Percentiles rank a stretch among this genome's conserved stretches.
Conservation (phyloP, 2,113 vertebrate species). For the Aptenodytes forsteri region DNA sequence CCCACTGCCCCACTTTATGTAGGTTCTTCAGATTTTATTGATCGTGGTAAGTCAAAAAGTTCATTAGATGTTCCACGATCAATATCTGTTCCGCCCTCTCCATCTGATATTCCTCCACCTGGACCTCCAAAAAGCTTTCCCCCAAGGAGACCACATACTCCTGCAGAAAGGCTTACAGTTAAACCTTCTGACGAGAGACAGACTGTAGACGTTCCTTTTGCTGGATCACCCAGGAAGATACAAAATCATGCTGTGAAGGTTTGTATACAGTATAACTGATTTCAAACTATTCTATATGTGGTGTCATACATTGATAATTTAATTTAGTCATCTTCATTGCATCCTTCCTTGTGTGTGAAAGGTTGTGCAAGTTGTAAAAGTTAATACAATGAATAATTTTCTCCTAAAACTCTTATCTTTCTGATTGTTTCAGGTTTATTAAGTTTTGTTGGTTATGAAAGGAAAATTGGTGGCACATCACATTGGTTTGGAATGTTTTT, state of each 20-base stretch:
- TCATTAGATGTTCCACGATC: constrained; percentile 92
- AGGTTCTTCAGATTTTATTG: constrained; percentile 82
- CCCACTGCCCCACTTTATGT: constrained; percentile 86
- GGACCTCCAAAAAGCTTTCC: constrained; percentile 82
- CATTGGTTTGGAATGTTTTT: not conserved
- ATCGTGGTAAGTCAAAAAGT: constrained; percentile 85
- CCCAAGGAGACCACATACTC: constrained; percentile 89
- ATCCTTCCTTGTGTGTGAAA: not conserved
- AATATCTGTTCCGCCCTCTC: constrained; percentile 94
- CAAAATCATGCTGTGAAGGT: constrained; percentile 85
- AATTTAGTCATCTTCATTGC: not conserved
- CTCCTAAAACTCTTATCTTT: not conserved
- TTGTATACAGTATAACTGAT: not conserved
- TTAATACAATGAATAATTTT: not conserved
- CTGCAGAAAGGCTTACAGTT: constrained; percentile 90
- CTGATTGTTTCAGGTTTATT: not conserved
- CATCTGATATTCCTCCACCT: constrained; percentile 88
- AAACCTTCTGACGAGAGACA: constrained; percentile 83
- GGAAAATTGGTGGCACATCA: not conserved
- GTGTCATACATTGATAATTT: not conserved
- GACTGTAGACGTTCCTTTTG: constrained; percentile 78
- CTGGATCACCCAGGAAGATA: constrained; percentile 84
- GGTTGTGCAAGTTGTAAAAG: not conserved
- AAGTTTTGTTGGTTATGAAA: not conserved
- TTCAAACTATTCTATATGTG: rapidly evolving